These are phyloP conservation scores for Agelaius phoeniceus DNA, from an alignment of 2,113 vertebrate species.

Conservation along the genomic window DNA sequence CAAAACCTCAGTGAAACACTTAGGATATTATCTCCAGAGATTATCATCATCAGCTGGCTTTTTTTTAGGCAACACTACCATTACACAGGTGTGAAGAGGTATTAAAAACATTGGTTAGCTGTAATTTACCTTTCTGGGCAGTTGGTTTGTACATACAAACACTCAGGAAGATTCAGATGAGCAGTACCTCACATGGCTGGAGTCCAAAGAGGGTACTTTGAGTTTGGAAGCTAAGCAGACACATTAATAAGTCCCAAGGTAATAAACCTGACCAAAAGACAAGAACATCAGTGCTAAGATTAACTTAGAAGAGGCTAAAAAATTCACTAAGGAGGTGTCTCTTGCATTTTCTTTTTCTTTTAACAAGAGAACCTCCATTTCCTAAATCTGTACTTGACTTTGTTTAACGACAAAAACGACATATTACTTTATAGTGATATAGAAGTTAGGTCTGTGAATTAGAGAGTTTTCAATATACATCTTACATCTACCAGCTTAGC, in stretches of 20 bases:
- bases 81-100: background rate
- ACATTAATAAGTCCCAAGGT: background rate
- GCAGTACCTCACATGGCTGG: background rate
- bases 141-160: background rate
- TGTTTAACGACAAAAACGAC: background rate
- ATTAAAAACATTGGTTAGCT: background rate
- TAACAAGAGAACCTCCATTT: background rate
- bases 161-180: background rate
- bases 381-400: background rate
- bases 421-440: background rate
- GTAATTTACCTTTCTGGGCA: background rate
- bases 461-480: background rate
- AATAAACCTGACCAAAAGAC: background rate
- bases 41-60: background rate
- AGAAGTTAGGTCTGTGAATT: background rate
- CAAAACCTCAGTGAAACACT: background rate
- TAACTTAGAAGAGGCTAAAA: background rate
- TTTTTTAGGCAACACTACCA: background rate
- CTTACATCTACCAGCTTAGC: background rate
- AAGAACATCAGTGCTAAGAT: background rate
- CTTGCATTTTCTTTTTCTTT: background rate
- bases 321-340: background rate
- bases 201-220: background rate
- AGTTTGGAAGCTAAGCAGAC: background rate
- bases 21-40: background rate